Conservation (phyloP, 2,797 vertebrate genomes). For the Hoplostethus atlanticus region DNA sequence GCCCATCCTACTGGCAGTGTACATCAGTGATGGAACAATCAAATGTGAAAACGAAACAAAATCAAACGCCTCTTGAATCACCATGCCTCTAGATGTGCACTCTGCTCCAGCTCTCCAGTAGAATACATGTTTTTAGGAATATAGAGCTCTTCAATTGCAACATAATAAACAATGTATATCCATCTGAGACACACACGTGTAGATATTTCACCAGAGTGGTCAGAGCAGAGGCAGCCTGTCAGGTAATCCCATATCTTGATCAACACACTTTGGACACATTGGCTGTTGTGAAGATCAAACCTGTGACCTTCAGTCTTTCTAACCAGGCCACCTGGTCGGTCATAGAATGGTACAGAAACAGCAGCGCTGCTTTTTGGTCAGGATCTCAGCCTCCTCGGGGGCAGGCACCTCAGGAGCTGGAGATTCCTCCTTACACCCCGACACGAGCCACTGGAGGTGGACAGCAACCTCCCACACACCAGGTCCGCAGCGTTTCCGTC, state of each 20-base stretch:
- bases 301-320: neutral
- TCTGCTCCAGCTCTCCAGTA: neutral
- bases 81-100: neutral
- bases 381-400: slow-evolving; percentile 23
- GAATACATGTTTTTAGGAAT: neutral
- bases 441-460: slow-evolving; percentile 91
- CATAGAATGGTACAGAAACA: slow-evolving; percentile 79
- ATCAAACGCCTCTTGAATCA: neutral
- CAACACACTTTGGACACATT: neutral
- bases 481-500: slow-evolving; percentile 93
- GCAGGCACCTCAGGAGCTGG: slow-evolving; percentile 32
- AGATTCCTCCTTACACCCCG: slow-evolving; percentile 85
- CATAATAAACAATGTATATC: neutral
- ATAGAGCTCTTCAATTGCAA: neutral
- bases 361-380: slow-evolving; percentile 55
- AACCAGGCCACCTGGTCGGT: slow-evolving; percentile 35
- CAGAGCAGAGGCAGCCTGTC: neutral
- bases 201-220: neutral
- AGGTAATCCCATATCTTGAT: neutral
- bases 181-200: neutral
- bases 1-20: neutral
- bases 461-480: slow-evolving; percentile 90
- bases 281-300: neutral
- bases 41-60: neutral
- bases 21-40: neutral